phyloP scores from a whole-genome alignment of 2,888 invertebrate genomes.

The Drosophila paranaensis region DNA sequence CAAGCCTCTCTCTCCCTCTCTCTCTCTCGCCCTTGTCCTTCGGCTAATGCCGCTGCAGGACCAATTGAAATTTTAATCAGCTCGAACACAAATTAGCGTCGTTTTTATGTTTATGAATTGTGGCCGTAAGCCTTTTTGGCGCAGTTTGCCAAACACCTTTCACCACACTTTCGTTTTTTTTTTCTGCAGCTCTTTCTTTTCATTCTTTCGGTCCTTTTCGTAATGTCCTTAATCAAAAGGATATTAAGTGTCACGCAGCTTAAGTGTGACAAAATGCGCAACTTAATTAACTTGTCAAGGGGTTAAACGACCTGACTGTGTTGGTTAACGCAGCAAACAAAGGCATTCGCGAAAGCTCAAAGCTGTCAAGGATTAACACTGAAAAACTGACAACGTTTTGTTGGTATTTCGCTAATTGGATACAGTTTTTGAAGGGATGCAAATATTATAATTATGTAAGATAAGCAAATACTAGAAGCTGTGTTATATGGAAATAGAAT shows the following conservation, averaged over 20 bases:
- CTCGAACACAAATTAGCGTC: constrained; percentile 74
- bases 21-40: neutral
- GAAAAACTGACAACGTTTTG: neutral
- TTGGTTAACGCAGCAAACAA: constrained; percentile 20
- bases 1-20: constrained; percentile 2
- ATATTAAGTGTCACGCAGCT: constrained; percentile 53
- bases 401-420: constrained; percentile 11
- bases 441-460: neutral
- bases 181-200: too few species aligned
- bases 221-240: constrained; percentile 52
- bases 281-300: constrained; percentile 77
- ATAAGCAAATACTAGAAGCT: neutral
- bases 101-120: constrained; percentile 56
- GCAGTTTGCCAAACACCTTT: constrained; percentile 13
- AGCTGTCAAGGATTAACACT: neutral
- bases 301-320: constrained; percentile 59
- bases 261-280: constrained; percentile 73
- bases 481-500: neutral
- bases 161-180: constrained; percentile 8
- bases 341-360: neutral
- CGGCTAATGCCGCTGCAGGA: constrained; percentile 12
- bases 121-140: constrained; percentile 40
- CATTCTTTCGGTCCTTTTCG: neutral
- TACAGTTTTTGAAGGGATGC: neutral
- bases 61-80: constrained; percentile 78